Evolutionary conservation across 2,113 vertebrate species (phyloP).

Genomic region (Bubo bubo): DNA sequence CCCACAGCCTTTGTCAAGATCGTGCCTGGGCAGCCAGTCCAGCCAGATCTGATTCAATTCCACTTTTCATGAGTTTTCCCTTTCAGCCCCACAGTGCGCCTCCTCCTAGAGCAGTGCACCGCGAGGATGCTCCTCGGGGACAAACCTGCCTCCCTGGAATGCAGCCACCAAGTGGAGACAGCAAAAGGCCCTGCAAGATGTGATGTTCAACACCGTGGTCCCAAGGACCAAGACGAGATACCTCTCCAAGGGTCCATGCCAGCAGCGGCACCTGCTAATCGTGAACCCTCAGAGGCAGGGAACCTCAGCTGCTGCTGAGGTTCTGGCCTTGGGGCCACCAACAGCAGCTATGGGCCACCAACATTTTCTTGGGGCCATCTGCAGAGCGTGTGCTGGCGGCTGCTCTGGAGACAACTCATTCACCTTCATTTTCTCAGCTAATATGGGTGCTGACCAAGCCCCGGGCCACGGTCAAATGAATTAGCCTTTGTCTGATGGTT

Average conservation of each 20-base stretch:
- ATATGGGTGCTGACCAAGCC: background rate
- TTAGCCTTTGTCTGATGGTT: background rate
- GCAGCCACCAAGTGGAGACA: background rate
- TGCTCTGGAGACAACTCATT: background rate
- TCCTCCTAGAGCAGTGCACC: background rate
- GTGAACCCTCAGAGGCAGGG: accelerated
- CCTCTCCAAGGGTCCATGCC: background rate
- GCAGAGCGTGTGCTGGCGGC: background rate
- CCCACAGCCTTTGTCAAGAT: background rate
- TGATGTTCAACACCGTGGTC: background rate
- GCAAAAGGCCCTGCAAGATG: accelerated
- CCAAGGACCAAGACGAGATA: background rate
- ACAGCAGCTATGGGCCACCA: background rate
- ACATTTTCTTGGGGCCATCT: background rate
- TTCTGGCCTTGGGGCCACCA: background rate
- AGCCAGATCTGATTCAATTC: background rate
- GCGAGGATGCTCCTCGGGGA: background rate
- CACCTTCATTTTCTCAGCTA: background rate
- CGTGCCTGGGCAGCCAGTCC: background rate
- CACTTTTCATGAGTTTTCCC: background rate
- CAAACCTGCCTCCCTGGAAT: background rate
- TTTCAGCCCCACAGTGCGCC: background rate
- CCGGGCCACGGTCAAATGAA: background rate
- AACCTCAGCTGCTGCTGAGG: background rate
- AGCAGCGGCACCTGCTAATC: accelerated